Conservation (phyloP, 2,797 vertebrate species). For the Bovichtus diacanthus region DNA sequence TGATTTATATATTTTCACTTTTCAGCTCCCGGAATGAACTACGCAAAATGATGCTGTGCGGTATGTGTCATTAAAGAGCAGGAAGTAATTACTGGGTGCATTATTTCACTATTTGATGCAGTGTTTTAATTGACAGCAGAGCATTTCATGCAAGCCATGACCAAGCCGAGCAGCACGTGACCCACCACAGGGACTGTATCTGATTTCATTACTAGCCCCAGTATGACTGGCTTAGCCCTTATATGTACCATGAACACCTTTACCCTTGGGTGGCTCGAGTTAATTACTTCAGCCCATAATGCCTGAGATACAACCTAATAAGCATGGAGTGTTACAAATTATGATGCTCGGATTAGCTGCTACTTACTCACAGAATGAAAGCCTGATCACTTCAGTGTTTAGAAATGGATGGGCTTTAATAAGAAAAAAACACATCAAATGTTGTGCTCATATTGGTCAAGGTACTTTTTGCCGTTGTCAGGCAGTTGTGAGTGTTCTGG, state of each 20-base stretch:
- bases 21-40: conserved; percentile 30
- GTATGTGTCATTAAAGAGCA: conserved; percentile 41
- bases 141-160: conserved; percentile 58
- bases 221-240: conserved; percentile 80
- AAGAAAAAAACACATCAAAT: conserved; percentile 10
- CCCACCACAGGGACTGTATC: conserved; percentile 75
- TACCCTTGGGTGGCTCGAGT: conserved; percentile 77
- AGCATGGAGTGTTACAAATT: conserved; percentile 72
- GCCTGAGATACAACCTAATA: conserved; percentile 75
- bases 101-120: conserved; percentile 54
- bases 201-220: conserved; percentile 86
- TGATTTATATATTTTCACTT: conserved; percentile 48
- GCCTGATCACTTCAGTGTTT: conserved; percentile 22
- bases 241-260: conserved; percentile 80
- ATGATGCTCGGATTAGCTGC: conserved; percentile 63
- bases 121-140: conserved; percentile 66
- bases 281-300: conserved; percentile 80
- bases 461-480: not conserved
- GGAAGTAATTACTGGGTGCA: conserved; percentile 46
- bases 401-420: conserved; percentile 2
- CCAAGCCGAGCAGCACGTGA: conserved; percentile 67
- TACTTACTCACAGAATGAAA: conserved; percentile 45
- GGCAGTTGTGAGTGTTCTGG: not conserved
- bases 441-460: not conserved
- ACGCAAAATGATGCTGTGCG: conserved; percentile 16